Conservation (phyloP, 2,888 invertebrate genomes). For the Eurois occulta region DNA sequence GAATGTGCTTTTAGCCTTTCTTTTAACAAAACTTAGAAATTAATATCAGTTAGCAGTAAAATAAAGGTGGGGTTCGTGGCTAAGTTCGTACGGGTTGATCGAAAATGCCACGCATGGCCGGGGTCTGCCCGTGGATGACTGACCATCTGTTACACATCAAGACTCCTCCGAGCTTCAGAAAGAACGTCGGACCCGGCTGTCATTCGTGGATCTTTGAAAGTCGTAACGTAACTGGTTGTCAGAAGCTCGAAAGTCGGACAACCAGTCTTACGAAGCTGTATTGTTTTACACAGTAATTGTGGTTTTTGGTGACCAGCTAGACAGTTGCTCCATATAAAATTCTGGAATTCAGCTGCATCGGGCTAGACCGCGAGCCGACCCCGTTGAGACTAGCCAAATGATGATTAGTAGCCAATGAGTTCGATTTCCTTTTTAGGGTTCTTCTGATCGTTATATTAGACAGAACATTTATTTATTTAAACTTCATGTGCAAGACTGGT, state of each 20-base stretch:
- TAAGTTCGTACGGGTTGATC: neutral
- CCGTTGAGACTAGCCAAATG: neutral
- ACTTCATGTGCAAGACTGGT: no score
- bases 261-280: neutral
- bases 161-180: neutral
- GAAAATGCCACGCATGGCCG: neutral
- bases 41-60: constrained; percentile 4
- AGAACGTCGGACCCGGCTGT: neutral
- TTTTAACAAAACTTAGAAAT: constrained; percentile 23
- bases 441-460: neutral
- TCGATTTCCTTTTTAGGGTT: neutral
- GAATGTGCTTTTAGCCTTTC: constrained; percentile 16
- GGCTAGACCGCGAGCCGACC: neutral
- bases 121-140: neutral
- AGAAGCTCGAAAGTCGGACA: neutral
- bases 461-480: no score
- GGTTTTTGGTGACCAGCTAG: neutral
- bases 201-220: neutral
- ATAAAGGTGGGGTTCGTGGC: neutral
- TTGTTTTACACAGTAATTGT: neutral
- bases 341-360: neutral
- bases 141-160: neutral
- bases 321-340: neutral
- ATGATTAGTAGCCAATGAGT: no score
- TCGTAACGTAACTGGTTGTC: neutral